Base-by-base conservation (phyloP, 2,113 vertebrate genomes). In the Pleuronectes platessa region DNA sequence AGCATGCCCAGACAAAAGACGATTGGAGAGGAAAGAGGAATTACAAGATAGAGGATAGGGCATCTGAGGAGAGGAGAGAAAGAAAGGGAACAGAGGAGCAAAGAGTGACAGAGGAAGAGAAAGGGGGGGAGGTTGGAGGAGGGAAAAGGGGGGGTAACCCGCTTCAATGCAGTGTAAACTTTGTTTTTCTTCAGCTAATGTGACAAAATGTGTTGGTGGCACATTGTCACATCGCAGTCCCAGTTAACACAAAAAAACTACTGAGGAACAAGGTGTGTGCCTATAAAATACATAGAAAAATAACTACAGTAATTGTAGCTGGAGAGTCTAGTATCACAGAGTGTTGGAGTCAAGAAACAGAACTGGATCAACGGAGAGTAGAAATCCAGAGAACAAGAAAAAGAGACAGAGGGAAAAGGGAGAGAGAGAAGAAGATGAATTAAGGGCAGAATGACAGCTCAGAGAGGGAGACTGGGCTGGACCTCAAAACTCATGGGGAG, bases 161-260 rank as follows among this genome's bases (percentile, higher is more conserved):
- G 95, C 94, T 96, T 95, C 94, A 95, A 94, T 95, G 95, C 96
- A 96, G 94, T 95, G 93, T 95, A 94, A 95, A 89, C 83, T 90
- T 87, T 84, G 78, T 88, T 95, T 92, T 92, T 90, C 88, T 95
- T 94, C 94, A 95, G 96, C 95, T 88, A 95, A 96, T 96, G 95
- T 95, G 96, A 96, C 94, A 89, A 94, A 96, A 97, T 97, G 96
- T 94, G 94, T 94, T 92, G 79, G 83, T 74, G 90, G 89, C 94
- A 95, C 94, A 95, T 95, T 94, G 96, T 96, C 97, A 97, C 97
- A 97, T 97, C 95, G 85, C 95, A 95, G 94, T 96, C 95, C 95
- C 95, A 94, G 94, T 93, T 94, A 95, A 93, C 93, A 93, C 86
- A 93, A 89, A 91, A 76, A 86, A 88, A 82, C 79, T 91, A 91